These are phyloP conservation scores for Numenius arquata DNA, from an alignment of 2,113 vertebrate species.

Conservation along the genomic window DNA sequence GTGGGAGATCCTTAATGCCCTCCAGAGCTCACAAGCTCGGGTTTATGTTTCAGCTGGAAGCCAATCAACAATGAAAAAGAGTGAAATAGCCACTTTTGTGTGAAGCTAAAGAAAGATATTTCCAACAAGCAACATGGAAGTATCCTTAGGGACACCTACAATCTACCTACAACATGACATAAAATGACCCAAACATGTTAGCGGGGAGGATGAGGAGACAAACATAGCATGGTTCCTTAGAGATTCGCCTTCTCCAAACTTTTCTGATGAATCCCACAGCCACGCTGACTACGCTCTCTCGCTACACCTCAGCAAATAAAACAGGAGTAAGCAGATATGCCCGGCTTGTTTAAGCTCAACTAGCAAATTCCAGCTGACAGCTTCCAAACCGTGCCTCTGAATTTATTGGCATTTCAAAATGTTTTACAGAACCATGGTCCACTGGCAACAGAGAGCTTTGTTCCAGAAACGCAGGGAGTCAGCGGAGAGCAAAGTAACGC, in stretches of 20 bases:
- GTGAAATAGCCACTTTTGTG: background rate
- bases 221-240: background rate
- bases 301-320: background rate
- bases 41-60: constrained; percentile 40
- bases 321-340: constrained; percentile 5
- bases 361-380: constrained; percentile 40
- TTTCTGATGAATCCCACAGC: background rate
- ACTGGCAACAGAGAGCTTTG: background rate
- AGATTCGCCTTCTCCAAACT: background rate
- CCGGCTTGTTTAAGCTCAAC: background rate
- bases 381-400: background rate
- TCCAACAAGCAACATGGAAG: background rate
- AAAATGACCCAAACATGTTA: background rate
- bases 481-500: background rate
- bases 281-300: background rate
- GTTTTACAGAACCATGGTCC: background rate
- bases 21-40: background rate
- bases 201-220: background rate
- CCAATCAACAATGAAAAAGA: background rate
- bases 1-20: background rate
- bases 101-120: background rate
- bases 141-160: background rate
- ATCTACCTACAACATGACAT: background rate
- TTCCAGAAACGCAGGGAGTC: background rate
- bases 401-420: constrained; percentile 33